A percentile compares a stretch with the other conserved stretches of the same genome.
Evolutionary conservation across 1,140 invertebrate genomes (phyloP).

Genomic region (Heliconius nattereri): DNA sequence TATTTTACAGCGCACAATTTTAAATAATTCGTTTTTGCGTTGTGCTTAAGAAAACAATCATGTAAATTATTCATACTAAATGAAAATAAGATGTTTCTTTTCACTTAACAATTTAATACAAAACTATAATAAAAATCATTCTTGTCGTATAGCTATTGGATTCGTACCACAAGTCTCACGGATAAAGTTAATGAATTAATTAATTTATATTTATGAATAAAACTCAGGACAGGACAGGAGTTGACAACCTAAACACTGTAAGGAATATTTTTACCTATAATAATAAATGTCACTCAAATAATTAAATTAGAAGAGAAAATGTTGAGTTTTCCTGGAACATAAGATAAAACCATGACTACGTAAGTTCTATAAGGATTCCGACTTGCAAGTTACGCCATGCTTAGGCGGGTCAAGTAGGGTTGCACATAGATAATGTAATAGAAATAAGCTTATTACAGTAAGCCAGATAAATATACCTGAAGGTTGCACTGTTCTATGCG

Average conservation of each 20-base stretch:
- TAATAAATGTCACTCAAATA: neutral
- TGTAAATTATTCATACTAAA: too few relatives aligned
- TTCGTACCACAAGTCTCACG: too few relatives aligned
- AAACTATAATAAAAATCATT: too few relatives aligned
- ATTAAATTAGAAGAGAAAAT: slow-evolving; percentile 15
- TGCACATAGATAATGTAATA: slow-evolving; percentile 44
- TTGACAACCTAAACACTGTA: too few relatives aligned
- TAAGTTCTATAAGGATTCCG: slow-evolving; percentile 36
- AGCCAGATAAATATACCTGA: slow-evolving; percentile 43
- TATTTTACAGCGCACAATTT: neutral
- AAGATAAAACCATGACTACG: slow-evolving; percentile 31
- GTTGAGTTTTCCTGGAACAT: slow-evolving; percentile 20
- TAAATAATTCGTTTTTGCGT: neutral
- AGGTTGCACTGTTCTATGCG: slow-evolving; percentile 35
- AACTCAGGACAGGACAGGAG: too few relatives aligned
- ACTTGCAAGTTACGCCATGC: slow-evolving; percentile 25
- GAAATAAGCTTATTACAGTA: slow-evolving; percentile 45
- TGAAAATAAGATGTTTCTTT: too few relatives aligned
- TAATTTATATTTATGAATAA: too few relatives aligned
- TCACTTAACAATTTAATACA: too few relatives aligned
- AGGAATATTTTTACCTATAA: too few relatives aligned
- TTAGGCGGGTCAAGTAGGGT: slow-evolving; percentile 34
- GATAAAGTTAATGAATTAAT: too few relatives aligned
- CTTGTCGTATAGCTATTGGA: too few relatives aligned
- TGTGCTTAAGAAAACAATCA: neutral